Evolutionary conservation across 2,113 vertebrate genomes (phyloP).

Genomic region (Seriola dumerili): DNA sequence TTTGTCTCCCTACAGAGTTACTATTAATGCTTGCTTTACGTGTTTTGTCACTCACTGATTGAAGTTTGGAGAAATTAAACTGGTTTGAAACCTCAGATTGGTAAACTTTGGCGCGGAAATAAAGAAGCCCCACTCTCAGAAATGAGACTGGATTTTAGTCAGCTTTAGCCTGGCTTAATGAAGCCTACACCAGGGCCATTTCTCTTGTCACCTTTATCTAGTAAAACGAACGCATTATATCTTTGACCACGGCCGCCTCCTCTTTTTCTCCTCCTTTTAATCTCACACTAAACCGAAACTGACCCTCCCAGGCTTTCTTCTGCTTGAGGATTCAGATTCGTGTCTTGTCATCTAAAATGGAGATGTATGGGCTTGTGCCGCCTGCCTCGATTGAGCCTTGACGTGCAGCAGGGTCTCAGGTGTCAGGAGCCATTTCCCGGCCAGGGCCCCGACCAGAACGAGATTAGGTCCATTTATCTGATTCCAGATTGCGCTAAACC

Average conservation of each 20-base stretch:
- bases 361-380: constrained; percentile 77
- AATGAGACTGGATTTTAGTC: constrained; percentile 43
- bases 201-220: constrained; percentile 72
- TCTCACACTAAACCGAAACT: constrained; percentile 57
- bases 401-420: constrained; percentile 84
- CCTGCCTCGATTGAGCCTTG: constrained; percentile 74
- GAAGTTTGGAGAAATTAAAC: constrained; percentile 34
- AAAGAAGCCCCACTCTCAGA: constrained; percentile 34
- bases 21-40: constrained; percentile 19
- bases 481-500: constrained; percentile 82
- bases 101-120: constrained; percentile 24
- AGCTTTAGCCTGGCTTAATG: constrained; percentile 62
- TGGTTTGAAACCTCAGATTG: constrained; percentile 28
- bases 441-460: constrained; percentile 79
- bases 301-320: constrained; percentile 49
- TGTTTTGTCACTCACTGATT: constrained; percentile 28
- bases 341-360: constrained; percentile 82
- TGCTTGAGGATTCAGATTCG: constrained; percentile 68
- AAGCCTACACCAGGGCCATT: constrained; percentile 65
- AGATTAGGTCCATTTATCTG: constrained; percentile 88
- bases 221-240: constrained; percentile 58
- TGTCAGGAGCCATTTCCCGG: constrained; percentile 83
- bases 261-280: constrained; percentile 58
- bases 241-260: constrained; percentile 36
- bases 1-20: constrained; percentile 8